Base-by-base conservation (phyloP, 2,888 invertebrate species). In the Griposia aprilina region DNA sequence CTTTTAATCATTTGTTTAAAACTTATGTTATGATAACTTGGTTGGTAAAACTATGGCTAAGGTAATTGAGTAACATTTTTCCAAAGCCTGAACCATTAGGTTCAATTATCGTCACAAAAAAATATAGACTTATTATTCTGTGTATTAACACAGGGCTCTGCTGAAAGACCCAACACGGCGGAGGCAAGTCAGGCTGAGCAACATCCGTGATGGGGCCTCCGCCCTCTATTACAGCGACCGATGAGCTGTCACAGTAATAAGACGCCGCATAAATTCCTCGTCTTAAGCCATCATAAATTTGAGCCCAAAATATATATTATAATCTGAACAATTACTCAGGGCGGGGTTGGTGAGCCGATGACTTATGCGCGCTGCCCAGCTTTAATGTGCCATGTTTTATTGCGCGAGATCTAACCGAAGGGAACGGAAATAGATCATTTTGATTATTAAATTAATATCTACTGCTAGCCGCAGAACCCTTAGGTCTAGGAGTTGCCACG, bases 171-270 rank as follows among this genome's bases (percentile, higher is more conserved):
- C 41, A 41, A 5, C 41, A 7, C 41, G 41, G 41, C 41, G 41
- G 41, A 41, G 41, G 41, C 41, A 41, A 5, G 41, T 41, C 41
- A 41, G 7, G 41, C 41, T 41, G 41, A 41, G 41, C 41, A 45
- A 1, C 65, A 17, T 41, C 55, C 36, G 41, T 1, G 70, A 2
- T 50, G 11, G 26, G 10, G 20, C 30, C 2, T 26, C 74, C 78
- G 62, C 75, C 75, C 89, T 88, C 90, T 89, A 91, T 91, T 89
- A 91, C 91, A 87, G 90, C 89, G 86, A 90, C 89, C 91, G 93
- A 93, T 93, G 93, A 94, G 90, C 94, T 93, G 94, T 94, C 94
- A 93, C 91, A 95, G 94, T 95, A 94, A 94, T 95, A 95, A 95
- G 94, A 94, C 93, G 90, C 83, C 86, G 87, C 92, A 94, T 95